phyloP scores from a whole-genome alignment of 2,797 vertebrate genomes.

The Poecilia wingei region DNA sequence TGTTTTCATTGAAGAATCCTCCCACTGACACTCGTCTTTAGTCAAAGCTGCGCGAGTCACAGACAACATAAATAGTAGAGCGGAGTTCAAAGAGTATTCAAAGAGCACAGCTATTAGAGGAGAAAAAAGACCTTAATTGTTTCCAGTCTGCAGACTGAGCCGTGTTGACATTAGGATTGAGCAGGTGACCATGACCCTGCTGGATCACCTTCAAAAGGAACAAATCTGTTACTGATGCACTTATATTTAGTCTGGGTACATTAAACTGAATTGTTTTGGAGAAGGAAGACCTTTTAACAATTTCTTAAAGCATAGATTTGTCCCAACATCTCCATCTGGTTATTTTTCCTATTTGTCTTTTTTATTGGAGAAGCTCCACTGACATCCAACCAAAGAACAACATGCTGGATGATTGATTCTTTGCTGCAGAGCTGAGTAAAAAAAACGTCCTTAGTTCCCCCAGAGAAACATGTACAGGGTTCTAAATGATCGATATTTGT shows the following conservation, averaged over 20 bases:
- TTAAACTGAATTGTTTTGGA: neutral
- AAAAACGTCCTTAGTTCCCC: neutral
- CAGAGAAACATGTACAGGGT: neutral
- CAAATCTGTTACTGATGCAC: slow-evolving; percentile 19
- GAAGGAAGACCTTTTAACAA: neutral
- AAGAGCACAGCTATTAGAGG: slow-evolving; percentile 39
- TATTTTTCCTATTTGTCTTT: slow-evolving; percentile 4
- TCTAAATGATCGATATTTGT: neutral
- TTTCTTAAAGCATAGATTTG: slow-evolving; percentile 7
- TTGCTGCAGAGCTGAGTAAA: slow-evolving; percentile 2
- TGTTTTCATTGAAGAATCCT: slow-evolving; percentile 48
- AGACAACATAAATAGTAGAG: slow-evolving; percentile 60
- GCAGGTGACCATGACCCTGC: slow-evolving; percentile 47
- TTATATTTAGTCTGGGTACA: slow-evolving; percentile 32
- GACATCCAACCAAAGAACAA: slow-evolving; percentile 1
- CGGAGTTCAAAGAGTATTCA: slow-evolving; percentile 44
- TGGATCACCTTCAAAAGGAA: slow-evolving; percentile 48
- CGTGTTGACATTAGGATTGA: slow-evolving; percentile 39
- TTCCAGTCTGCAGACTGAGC: slow-evolving; percentile 43
- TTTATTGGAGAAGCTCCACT: slow-evolving; percentile 16
- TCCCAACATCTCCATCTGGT: slow-evolving; percentile 7
- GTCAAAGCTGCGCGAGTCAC: slow-evolving; percentile 49
- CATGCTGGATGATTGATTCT: slow-evolving; percentile 5
- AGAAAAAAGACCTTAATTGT: slow-evolving; percentile 56
- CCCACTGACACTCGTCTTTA: slow-evolving; percentile 43